These are phyloP conservation scores for Labia minor DNA, from an alignment of 2,888 invertebrate species.

Conservation along the genomic window DNA sequence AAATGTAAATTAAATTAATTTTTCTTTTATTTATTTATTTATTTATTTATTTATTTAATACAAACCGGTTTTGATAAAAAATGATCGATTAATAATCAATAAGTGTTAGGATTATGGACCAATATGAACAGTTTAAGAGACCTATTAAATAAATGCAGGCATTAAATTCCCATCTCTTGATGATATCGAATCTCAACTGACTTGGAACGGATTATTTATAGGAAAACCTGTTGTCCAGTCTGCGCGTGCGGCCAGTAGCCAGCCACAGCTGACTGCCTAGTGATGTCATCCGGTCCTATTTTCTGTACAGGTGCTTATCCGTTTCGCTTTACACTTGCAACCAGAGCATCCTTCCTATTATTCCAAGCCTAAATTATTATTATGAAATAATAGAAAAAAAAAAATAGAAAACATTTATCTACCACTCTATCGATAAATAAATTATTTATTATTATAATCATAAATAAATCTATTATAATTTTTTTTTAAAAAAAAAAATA, in stretches of 20 bases:
- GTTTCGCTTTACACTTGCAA: too few relatives aligned
- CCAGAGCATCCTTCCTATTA: too few relatives aligned
- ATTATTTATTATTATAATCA: too few relatives aligned
- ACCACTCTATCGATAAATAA: too few relatives aligned
- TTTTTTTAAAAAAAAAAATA: too few relatives aligned
- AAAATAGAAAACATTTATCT: too few relatives aligned
- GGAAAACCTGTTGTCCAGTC: background rate
- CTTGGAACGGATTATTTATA: conserved; percentile 7
- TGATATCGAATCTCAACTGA: conserved; percentile 2
- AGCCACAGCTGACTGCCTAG: background rate
- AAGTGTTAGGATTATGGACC: background rate
- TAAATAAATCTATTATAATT: too few relatives aligned
- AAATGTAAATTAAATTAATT: conserved; percentile 4
- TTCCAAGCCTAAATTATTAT: too few relatives aligned
- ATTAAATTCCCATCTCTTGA: background rate
- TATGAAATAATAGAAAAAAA: too few relatives aligned
- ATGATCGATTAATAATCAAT: background rate
- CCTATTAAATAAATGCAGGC: conserved; percentile 1
- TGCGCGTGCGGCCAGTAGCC: background rate
- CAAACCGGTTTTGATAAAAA: background rate
- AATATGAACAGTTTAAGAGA: background rate
- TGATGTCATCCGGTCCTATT: background rate
- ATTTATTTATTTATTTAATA: background rate
- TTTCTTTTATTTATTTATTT: background rate
- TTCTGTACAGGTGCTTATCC: too few relatives aligned